These are phyloP conservation scores for Melanotaenia nigrans DNA, from an alignment of 2,797 vertebrate genomes.

Conservation along the genomic window DNA sequence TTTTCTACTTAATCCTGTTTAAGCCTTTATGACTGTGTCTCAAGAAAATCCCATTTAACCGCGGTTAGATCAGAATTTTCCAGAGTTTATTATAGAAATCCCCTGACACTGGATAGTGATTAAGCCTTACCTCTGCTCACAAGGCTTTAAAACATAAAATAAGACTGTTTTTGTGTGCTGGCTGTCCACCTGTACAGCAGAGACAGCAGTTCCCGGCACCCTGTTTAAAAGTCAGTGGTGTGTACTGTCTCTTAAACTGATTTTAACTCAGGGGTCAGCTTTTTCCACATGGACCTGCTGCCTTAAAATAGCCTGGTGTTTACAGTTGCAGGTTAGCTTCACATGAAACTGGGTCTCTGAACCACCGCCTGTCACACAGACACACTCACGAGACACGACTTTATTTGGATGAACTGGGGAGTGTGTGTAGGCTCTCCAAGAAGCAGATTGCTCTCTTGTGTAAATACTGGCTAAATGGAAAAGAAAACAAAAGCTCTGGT, in stretches of 20 bases:
- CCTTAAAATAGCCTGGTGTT: slow-evolving; percentile 80
- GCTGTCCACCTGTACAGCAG: slow-evolving; percentile 39
- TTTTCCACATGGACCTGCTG: slow-evolving; percentile 72
- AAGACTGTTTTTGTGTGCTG: not conserved
- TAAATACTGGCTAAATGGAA: slow-evolving; percentile 67
- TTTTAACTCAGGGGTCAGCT: slow-evolving; percentile 69
- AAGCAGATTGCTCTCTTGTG: slow-evolving; percentile 38
- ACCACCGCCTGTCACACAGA: slow-evolving; percentile 38
- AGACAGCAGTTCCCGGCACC: slow-evolving; percentile 40
- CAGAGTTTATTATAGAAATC: slow-evolving; percentile 49
- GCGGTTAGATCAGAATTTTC: slow-evolving; percentile 56
- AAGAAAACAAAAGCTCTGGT: slow-evolving; percentile 31
- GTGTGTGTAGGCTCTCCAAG: slow-evolving; percentile 48
- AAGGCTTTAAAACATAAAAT: slow-evolving; percentile 18
- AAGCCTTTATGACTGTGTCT: slow-evolving; percentile 48
- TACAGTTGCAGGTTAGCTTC: slow-evolving; percentile 74
- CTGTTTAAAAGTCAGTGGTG: slow-evolving; percentile 68
- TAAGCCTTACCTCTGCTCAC: slow-evolving; percentile 22
- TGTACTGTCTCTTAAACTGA: slow-evolving; percentile 55
- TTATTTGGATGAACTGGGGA: slow-evolving; percentile 66
- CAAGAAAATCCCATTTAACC: slow-evolving; percentile 59
- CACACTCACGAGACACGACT: slow-evolving; percentile 55
- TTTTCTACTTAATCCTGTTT: slow-evolving; percentile 37
- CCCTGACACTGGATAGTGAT: slow-evolving; percentile 6
- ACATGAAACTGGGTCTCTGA: slow-evolving; percentile 44